These are phyloP conservation scores for Hyppa rectilinea DNA, from an alignment of 2,888 invertebrate genomes.

Conservation along the genomic window DNA sequence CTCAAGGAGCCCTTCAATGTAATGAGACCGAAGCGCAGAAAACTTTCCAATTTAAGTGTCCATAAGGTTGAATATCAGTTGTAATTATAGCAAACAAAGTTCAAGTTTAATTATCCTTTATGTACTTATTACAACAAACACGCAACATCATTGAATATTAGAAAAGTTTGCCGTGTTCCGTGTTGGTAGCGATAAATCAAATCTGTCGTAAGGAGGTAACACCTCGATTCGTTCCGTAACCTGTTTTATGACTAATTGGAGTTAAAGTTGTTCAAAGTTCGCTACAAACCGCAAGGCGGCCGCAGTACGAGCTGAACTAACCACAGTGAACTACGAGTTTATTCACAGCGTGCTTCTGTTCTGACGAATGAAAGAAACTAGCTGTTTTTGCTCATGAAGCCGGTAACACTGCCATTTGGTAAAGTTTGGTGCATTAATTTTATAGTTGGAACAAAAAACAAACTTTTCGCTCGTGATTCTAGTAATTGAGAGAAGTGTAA, in stretches of 20 bases:
- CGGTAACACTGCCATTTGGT: slow-evolving; percentile 55
- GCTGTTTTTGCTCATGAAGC: slow-evolving; percentile 49
- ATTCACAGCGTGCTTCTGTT: slow-evolving; percentile 55
- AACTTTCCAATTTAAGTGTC: slow-evolving; percentile 40
- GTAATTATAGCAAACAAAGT: slow-evolving; percentile 22
- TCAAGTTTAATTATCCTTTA: slow-evolving; percentile 43
- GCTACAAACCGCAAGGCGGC: slow-evolving; percentile 61
- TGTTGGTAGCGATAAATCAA: slow-evolving; percentile 53
- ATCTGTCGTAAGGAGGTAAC: slow-evolving; percentile 53
- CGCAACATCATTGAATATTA: slow-evolving; percentile 51
- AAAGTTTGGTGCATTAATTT: slow-evolving; percentile 59
- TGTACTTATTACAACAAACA: slow-evolving; percentile 34
- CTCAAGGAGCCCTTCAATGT: slow-evolving; percentile 22
- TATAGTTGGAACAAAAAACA: slow-evolving; percentile 52
- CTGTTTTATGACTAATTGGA: slow-evolving; percentile 67
- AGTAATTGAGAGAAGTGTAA: slow-evolving; percentile 50
- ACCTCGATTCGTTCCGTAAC: slow-evolving; percentile 54
- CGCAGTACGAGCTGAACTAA: slow-evolving; percentile 64
- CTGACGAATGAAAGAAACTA: slow-evolving; percentile 55
- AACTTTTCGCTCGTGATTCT: slow-evolving; percentile 45
- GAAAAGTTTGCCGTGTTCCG: slow-evolving; percentile 50
- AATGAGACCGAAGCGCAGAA: slow-evolving; percentile 33
- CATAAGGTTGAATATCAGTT: slow-evolving; percentile 36
- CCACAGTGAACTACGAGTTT: slow-evolving; percentile 58
- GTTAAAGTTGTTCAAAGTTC: slow-evolving; percentile 66